Base-by-base conservation (phyloP, 1,140 invertebrate species). In the Cryptotermes secundus region DNA sequence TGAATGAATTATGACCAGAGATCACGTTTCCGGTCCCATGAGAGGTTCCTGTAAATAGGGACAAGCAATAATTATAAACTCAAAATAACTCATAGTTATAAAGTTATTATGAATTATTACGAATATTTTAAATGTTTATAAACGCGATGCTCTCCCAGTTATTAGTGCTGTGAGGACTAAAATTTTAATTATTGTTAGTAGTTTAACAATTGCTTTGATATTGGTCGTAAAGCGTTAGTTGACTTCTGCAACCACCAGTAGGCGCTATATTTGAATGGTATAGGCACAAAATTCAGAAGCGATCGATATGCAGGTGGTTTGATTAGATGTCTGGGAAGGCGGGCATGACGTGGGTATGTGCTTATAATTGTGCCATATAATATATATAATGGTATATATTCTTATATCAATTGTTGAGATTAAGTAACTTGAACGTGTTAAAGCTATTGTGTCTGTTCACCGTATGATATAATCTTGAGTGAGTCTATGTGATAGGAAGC, bases 291-390 rank as follows among this genome's bases (percentile, higher is more conserved):
- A 72, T 72, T 31, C 59, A n/a, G 59, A 26, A 31, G 59, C 59
- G 59, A 72, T 72, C 59, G 59, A 72, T 72, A 72, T 72, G 59
- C 3, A 72, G 59, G 59, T 72, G 59, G 59, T 72, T n/a, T 72
- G 59, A 72, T 31, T 72, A 72, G 26, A 72, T 72, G 59, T 72
- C 1, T 31, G 59, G 59, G 26, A 72, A 72, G 26, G 31, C 19
- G 59, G 59, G 19, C 6, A 72, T 72, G 59, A 72, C 26, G 59
- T 0, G 59, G 59, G 59, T 72, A n/a, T 12, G 59, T 72, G n/a
- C 7, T 10, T 19, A 10, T n/a, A n/a, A 3, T 72, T 72, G n/a
- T 9, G 59, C 59, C 16, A 16, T n/a, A 16, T 59, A 3, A 3
- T 4, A 59, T 59, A 9, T 3, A 16, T 59, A 59, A 59, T 59